Percentiles rank a stretch among this genome's conserved stretches.
phyloP scores from a whole-genome alignment of 2,797 vertebrate genomes.

The Adelosebastes latens region DNA sequence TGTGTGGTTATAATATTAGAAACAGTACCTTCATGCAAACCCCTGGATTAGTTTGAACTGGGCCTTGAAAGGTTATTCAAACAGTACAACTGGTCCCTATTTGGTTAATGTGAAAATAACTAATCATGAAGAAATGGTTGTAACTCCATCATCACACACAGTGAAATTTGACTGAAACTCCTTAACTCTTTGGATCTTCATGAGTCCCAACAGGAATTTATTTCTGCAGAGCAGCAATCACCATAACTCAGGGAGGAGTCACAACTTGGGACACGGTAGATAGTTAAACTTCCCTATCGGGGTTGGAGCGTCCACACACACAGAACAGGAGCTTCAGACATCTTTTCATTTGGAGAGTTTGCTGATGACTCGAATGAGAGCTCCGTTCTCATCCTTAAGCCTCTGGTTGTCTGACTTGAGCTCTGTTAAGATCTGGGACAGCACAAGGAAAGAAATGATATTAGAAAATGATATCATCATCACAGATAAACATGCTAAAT shows the following conservation, averaged over 20 bases:
- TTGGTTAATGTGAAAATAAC: conserved; percentile 26
- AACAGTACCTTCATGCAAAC: conserved; percentile 34
- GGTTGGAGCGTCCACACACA: conserved; percentile 13
- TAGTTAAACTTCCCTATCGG: conserved; percentile 20
- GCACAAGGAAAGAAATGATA: neutral
- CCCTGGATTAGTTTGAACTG: conserved; percentile 11
- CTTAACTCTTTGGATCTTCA: conserved; percentile 31
- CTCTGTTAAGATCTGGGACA: conserved; percentile 90
- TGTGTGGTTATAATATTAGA: conserved; percentile 10
- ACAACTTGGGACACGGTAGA: conserved; percentile 20
- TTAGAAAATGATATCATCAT: conserved; percentile 28
- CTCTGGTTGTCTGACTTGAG: conserved; percentile 98
- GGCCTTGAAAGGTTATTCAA: conserved; percentile 19
- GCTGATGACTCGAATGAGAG: conserved; percentile 98
- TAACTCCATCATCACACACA: neutral
- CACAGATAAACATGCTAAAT: neutral
- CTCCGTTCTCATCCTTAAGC: conserved; percentile 97
- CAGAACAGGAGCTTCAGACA: conserved; percentile 27
- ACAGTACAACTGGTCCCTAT: conserved; percentile 48
- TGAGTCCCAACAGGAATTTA: conserved; percentile 9
- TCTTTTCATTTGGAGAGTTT: conserved; percentile 93
- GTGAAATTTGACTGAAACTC: conserved; percentile 10
- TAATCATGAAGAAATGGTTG: conserved; percentile 11
- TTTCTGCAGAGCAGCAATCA: conserved; percentile 9
- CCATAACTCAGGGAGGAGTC: conserved; percentile 6